Evolutionary conservation across 2,888 invertebrate species (phyloP), one percentile per base, ranked within the genome.

Genomic region (Lochmaea capreae): DNA sequence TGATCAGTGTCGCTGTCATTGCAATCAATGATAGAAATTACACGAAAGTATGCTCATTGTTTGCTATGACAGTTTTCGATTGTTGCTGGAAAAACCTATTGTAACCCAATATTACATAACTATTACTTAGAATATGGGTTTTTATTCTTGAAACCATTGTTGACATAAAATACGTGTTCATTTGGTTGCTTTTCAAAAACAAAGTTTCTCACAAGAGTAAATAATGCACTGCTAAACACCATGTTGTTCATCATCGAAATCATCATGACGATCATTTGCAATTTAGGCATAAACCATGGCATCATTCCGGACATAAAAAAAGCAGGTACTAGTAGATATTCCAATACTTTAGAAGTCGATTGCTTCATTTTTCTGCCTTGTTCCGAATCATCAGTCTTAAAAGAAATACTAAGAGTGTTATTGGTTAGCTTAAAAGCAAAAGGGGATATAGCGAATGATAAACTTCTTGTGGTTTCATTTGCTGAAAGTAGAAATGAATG

Each of bases 211-310:
- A 91, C 84, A 6, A 91, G 82, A 4, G 90, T 88, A 79, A 91
- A 89, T 18, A 91, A 83, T 0, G 92, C 91, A 0, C 92, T 90
- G 39, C 89, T 87, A 54, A 93, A 88, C 0, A 92, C 93, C 88
- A 92, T 91, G 79, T 92, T 91, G 84, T 93, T 93, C 63, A 93
- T 86, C 84, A 92, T 88, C 0, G 89, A 89, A 0, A 90, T 89
- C 63, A 89, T 88, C 43, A 92, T 86, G 0, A 91, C 91, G 84
- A 91, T 90, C 89, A 93, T 89, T 83, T 93, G 92, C 16, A 93
- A 82, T 0, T 91, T 91, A 0, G 93, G 93, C 81, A 93, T 84
- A 18, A 93, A 84, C 84, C 93, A 93, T 0, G 93, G 93, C 81
- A 93, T 84, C 63, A 93, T 86, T 12, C 92, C 92, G 1, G 93